Conservation (phyloP, 92 coral and sea anemone genomes). For the Nematostella vectensis region DNA sequence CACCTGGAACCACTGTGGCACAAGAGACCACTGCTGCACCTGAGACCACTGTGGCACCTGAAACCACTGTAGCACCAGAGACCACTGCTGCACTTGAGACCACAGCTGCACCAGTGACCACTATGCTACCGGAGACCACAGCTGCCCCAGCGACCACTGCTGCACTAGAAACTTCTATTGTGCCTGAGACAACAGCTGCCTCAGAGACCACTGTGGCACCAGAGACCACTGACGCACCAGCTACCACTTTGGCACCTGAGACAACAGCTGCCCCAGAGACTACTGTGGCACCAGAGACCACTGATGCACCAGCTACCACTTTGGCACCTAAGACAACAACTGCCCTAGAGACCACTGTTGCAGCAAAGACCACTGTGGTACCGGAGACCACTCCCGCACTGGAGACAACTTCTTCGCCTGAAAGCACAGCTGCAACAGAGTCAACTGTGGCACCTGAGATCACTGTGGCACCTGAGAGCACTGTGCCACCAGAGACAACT, state of each 20-base stretch:
- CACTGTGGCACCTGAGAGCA: too few relatives aligned
- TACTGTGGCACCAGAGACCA: constrained; percentile 3
- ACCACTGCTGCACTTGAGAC: background rate
- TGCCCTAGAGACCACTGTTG: constrained; percentile 6
- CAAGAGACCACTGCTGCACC: constrained; percentile 4
- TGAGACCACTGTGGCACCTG: constrained; percentile 5
- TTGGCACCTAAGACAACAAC: constrained; percentile 2
- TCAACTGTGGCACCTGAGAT: constrained; percentile 7
- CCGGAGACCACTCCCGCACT: background rate
- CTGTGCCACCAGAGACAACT: too few relatives aligned
- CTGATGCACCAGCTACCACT: background rate
- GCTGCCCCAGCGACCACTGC: background rate
- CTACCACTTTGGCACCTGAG: background rate
- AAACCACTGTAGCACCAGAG: background rate
- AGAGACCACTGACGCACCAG: constrained; percentile 4
- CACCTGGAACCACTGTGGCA: constrained; percentile 8
- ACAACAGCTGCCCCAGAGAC: constrained; percentile 1
- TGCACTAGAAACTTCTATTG: background rate
- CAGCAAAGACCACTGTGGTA: constrained; percentile 6
- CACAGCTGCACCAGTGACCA: constrained; percentile 5
- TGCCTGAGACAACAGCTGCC: constrained; percentile 1
- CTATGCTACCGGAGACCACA: background rate
- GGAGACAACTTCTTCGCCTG: background rate
- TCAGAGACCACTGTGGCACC: constrained; percentile 1
- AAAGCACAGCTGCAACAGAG: background rate